Conservation (phyloP, 2,888 invertebrate species). For the Chrysomela aeneicollis region DNA sequence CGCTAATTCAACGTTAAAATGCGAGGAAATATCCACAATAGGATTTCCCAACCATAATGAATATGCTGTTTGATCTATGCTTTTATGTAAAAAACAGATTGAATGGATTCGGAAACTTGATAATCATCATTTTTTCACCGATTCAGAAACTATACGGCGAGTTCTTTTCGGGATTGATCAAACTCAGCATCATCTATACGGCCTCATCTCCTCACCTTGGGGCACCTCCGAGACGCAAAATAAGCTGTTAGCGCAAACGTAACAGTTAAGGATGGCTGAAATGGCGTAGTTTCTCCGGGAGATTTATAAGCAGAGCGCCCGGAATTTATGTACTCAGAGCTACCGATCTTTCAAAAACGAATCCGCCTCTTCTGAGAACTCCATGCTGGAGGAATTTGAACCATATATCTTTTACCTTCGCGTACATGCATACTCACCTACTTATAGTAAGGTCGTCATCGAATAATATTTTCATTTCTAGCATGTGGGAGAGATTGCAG, state of each 20-base stretch:
- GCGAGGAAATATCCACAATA: neutral
- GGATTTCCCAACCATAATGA: neutral
- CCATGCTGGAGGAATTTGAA: slow-evolving; percentile 29
- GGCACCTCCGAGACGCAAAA: neutral
- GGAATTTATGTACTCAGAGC: slow-evolving; percentile 6
- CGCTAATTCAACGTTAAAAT: neutral
- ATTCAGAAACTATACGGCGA: too few species aligned
- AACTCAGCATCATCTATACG: too few species aligned
- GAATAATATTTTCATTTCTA: too few species aligned
- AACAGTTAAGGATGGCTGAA: neutral
- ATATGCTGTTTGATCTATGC: neutral
- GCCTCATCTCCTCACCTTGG: neutral
- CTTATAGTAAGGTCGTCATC: neutral
- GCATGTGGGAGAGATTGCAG: too few species aligned
- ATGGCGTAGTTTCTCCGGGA: neutral
- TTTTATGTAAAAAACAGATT: neutral
- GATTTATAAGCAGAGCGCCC: neutral
- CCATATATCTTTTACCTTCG: slow-evolving; percentile 39
- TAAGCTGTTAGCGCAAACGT: neutral
- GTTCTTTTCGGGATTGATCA: too few species aligned
- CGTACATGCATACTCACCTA: slow-evolving; percentile 7
- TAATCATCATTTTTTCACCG: neutral
- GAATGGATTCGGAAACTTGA: neutral
- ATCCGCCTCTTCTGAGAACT: slow-evolving; percentile 28
- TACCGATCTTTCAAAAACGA: slow-evolving; percentile 3